Conservation (phyloP, 2,113 vertebrate genomes). For the Macroglossus sobrinus region DNA sequence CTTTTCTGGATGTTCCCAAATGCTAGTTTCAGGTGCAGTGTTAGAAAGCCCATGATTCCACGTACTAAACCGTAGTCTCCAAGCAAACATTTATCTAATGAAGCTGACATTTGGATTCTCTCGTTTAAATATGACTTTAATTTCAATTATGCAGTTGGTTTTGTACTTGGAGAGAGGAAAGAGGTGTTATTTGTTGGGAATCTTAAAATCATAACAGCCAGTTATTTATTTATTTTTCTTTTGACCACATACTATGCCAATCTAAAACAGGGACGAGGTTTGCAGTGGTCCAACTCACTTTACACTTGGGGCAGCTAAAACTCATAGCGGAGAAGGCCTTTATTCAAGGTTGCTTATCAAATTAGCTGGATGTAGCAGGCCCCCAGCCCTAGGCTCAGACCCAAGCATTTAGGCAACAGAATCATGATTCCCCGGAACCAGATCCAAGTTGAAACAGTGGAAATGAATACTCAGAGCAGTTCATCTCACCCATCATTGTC, state of each 20-base stretch:
- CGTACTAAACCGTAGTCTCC: neutral
- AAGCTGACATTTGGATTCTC: neutral
- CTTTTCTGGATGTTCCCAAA: neutral
- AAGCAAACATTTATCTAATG: neutral
- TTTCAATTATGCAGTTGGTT: neutral
- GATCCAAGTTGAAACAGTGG: neutral
- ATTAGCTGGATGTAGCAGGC: neutral
- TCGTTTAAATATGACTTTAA: neutral
- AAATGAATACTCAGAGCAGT: neutral
- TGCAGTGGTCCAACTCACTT: neutral
- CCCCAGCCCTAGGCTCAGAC: neutral
- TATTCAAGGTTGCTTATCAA: neutral
- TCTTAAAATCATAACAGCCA: neutral
- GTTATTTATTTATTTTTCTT: neutral
- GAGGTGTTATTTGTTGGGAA: neutral
- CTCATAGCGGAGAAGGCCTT: neutral
- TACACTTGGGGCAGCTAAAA: neutral
- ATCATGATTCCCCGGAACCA: neutral
- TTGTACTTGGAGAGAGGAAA: neutral
- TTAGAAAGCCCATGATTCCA: neutral
- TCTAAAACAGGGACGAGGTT: neutral
- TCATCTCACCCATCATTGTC: neutral
- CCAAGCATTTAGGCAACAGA: neutral
- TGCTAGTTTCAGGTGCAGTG: neutral
- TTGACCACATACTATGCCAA: neutral